Evolutionary conservation across 2,888 invertebrate species (phyloP), one percentile per base, ranked within the genome.

Genomic region (Pristionchus arcanus): DNA sequence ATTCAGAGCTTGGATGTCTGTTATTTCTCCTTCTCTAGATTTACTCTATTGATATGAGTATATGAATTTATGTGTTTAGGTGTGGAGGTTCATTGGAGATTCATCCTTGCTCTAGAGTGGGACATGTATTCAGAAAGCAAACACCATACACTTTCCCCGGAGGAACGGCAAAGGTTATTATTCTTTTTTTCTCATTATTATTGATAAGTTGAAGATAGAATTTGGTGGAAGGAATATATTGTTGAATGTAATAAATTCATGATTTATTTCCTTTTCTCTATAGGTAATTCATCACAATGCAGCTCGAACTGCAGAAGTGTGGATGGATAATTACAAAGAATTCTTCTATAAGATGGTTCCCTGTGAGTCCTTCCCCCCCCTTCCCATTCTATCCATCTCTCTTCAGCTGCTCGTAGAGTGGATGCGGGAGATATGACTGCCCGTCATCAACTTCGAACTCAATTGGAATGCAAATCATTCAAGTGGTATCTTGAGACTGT

Each of bases 241-340:
- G 31, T 9, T 9, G 2, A 1, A 21, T 28, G 13, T 31, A 37
- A 9, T 42, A 25, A 77, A 81, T 84, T 1, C 28, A 34, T 53
- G 19, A 9, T 5, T 74, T 28, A 3, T n/a, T 15, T 16, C 53
- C 7, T 28, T 21, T 21, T 19, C 16, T 84, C 31, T 83, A 11
- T 31, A 90, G 90, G 92, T 92, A 0, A 93, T 93, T 74, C 93
- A 93, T 90, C 93, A 93, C 96, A 99, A 99, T 96, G 98, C 98
- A 94, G 98, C 98, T 95, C 97, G 99, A 95, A 98, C 99, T 95
- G 99, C 98, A 94, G 98, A 98, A 96, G 99, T 99, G 95, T 99
- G 99, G 99, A 97, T 99, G 97, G 99, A 99, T 97, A 98, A 99
- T 96, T 99, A 98, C 97, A 97, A 98, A 96, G 97, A 97, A 92